Evolutionary conservation across 2,888 invertebrate species (phyloP), one percentile per base, ranked within the genome.

Genomic region (Rugalucina vietnamica): DNA sequence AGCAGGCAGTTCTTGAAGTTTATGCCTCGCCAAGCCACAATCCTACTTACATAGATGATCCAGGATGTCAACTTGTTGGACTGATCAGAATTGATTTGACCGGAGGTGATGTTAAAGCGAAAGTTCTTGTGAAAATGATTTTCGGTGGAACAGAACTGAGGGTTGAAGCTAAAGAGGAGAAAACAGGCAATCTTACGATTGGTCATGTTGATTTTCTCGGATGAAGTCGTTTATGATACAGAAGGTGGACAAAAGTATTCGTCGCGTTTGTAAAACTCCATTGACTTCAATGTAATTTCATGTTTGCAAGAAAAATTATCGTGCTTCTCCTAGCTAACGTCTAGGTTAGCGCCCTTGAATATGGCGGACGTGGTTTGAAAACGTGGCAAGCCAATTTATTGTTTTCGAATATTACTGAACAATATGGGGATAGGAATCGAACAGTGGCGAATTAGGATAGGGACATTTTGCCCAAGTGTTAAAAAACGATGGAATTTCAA

Each of bases 81-180:
- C 24, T 82, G 3, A 77, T 82, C 5, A 81, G 60, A 69, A 54
- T 79, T 10, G 82, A 85, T 21, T 79, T 85, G 2, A 73, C 82
- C 37, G 79, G 82, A 12, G 81, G 74, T 2, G 83, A 86, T 50
- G 80, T 79, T 29, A 75, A 43, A 39, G 72, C 76, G 4, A 76
- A 81, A 69, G n/a, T 83, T 8, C 18, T 82, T 36, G 79, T 86
- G 12, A 83, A 81, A 32, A 65, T 86, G 21, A 74, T 85, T 29
- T 85, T 85, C 57, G 85, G 85, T 29, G 85, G 85, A 1, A 85
- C 85, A 14, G 86, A 86, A 70, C 57, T 86, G 21, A 76, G 37
- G 24, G 69, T 86, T 24, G 70, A 83, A 39, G 76, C 81, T n/a
- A 24, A 27, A 27, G 85, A 85, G 32, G 79, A 65, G 27, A 76